Conservation (phyloP, 37 sponge, comb jelly and placozoan species). For the Beroe ovata region DNA sequence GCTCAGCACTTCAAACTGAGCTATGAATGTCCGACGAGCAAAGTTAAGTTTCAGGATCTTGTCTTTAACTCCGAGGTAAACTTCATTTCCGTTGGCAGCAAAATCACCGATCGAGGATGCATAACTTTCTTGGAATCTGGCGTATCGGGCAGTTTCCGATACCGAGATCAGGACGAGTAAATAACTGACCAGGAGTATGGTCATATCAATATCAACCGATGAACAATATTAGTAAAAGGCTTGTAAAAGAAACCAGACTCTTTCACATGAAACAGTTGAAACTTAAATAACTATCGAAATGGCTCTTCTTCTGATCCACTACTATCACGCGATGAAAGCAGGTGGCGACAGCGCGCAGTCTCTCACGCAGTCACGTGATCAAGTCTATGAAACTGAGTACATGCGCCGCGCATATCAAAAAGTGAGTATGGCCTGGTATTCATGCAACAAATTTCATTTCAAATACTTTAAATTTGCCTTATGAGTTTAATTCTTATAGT, state of each 20-base stretch:
- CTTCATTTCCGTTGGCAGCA: constrained; percentile 32
- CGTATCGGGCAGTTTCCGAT: constrained; percentile 21
- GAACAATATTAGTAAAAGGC: too few species aligned
- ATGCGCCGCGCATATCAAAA: too few species aligned
- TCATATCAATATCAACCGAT: too few species aligned
- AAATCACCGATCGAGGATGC: constrained; percentile 5
- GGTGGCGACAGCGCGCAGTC: too few species aligned
- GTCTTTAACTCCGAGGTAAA: constrained; percentile 32
- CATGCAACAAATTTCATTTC: too few species aligned
- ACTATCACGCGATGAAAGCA: neutral
- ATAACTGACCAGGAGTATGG: neutral
- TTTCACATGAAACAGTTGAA: neutral
- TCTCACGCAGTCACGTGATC: too few species aligned
- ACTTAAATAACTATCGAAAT: neutral
- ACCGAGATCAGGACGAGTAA: neutral
- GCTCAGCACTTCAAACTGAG: constrained; percentile 51
- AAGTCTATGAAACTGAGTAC: too few species aligned
- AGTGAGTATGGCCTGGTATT: too few species aligned
- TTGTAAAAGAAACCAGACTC: neutral
- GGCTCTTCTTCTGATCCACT: neutral
- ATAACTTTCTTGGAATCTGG: constrained; percentile 26
- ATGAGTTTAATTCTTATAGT: too few species aligned
- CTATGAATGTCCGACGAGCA: neutral
- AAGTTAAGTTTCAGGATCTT: constrained; percentile 42
- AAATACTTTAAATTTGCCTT: too few species aligned